phyloP scores from a whole-genome alignment of 2,888 invertebrate species.

The Agriotes lineatus region DNA sequence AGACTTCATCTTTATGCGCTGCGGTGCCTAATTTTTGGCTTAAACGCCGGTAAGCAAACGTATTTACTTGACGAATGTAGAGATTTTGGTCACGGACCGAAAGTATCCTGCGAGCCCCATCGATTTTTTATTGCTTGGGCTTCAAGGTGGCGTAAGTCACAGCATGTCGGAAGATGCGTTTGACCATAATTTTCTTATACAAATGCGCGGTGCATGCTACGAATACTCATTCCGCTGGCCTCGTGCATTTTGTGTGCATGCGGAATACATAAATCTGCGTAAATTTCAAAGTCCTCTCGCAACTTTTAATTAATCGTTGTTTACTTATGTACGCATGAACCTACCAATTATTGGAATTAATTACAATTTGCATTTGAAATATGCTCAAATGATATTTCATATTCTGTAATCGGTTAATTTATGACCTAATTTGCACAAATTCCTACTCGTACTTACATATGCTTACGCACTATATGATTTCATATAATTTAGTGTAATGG shows the following conservation, averaged over 20 bases:
- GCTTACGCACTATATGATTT: conserved; percentile 34
- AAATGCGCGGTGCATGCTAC: conserved; percentile 9
- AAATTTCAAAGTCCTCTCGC: conserved; percentile 38
- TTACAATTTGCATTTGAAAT: conserved; percentile 38
- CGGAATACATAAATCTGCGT: conserved; percentile 29
- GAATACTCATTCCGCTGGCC: conserved; percentile 24
- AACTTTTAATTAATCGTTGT: conserved; percentile 34
- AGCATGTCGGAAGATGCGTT: conserved; percentile 11
- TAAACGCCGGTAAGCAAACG: background rate
- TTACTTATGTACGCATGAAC: conserved; percentile 32
- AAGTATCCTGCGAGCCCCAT: background rate
- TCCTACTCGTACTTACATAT: conserved; percentile 26
- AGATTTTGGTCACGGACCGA: background rate
- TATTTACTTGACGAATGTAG: too few species aligned
- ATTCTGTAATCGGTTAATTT: conserved; percentile 31
- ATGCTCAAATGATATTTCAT: conserved; percentile 21
- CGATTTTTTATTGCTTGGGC: background rate
- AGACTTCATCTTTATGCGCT: background rate
- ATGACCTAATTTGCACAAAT: conserved; percentile 34
- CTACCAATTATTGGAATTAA: conserved; percentile 35
- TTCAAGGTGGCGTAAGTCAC: background rate
- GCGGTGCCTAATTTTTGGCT: background rate
- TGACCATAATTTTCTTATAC: conserved; percentile 16
- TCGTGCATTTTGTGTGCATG: conserved; percentile 8
- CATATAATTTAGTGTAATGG: conserved; percentile 28